Base-by-base conservation (phyloP, 2,113 vertebrate species). In the Gobiocypris rarus region DNA sequence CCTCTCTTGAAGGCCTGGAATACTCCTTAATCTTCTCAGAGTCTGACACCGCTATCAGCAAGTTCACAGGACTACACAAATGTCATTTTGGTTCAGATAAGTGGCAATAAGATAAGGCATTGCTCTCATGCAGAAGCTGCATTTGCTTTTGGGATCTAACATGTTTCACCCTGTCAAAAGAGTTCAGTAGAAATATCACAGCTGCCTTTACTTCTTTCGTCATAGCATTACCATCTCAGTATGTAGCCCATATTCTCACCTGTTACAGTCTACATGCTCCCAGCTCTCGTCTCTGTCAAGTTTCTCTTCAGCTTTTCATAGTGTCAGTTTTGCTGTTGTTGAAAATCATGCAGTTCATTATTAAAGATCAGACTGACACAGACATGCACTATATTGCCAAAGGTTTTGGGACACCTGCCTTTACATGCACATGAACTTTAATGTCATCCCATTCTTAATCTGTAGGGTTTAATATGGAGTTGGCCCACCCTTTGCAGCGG, bases 81-180 rank as follows among this genome's bases (percentile, higher is more conserved):
- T 48, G 8, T 17, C 4, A 0, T 63, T 63, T 45, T 19, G 3
- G 15, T 19, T 28, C 5, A 63, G 76, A 48, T 45, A 63, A 26
- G 24, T 14, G 14, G 38, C 26, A 31, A 34, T 28, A 31, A 52
- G 24, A 50, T 52, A 65, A 80, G n/a, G 34, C 19, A 31, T 31
- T 28, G 4, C n/a, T 45, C 76, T 50, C 10, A 5, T 63, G 50
- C 24, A 52, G 59, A 50, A 81, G 61, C 14, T 15, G 9, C 3
- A 0, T 48, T 65, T 50, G 14, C 59, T 50, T 28, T 17, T 70
- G 22, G 11, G 11, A 43, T 61, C 19, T 8, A 28, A 81, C 11
- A 24, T 82, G 80, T 65, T 48, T 81, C 48, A 34, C 45, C 45
- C 45, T 69, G 63, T 54, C 48, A 56, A 13, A 71, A 31, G 80